Evolutionary conservation across 2,888 invertebrate genomes (phyloP), one percentile per base, ranked within the genome.

Genomic region (Phyllotreta cruciferae): DNA sequence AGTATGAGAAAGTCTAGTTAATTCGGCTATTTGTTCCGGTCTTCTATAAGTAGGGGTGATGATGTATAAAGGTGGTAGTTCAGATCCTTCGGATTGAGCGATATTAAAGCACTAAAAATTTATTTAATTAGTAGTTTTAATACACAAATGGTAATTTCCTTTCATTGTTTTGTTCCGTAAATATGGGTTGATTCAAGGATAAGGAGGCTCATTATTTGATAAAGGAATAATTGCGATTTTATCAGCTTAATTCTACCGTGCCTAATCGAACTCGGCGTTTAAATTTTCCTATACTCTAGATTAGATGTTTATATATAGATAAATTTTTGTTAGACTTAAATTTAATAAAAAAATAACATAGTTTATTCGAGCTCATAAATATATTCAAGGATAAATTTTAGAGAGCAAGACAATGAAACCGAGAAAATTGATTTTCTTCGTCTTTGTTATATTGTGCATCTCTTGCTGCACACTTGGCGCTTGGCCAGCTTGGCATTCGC

Each of bases 1-100:
- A 1, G 95, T 91, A 77, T 97, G 93, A 6, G 93, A 90, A 62
- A 98, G 81, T 77, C 97, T 89, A 39, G 91, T 93, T 63, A 94
- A 81, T 78, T 94, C 93, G 6, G 94, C 89, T 74, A 90, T 85
- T 80, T 94, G 93, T 77, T 91, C 90, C 38, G 90, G 87, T 71
- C 91, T 84, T 68, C 86, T 83, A 77, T 89, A 90, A 39, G 92
- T 92, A 64, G 92, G 91, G 63, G 92, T 92, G 63, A 92, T 86
- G 70, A 88, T 85, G 75, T 87, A 88, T 69, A 88, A 75, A 11
- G 87, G 86, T 67, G 85, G 85, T 60, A 79, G 67, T 60, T 75
- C 70, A 6, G 64, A 45, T 36, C 61, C 60, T 10, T 65, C 66
- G 55, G 68, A 56, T 42, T 60, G 62, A 37, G 65, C 47, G 58